Percentiles rank a stretch among this genome's conserved stretches.
Evolutionary conservation across 2,888 invertebrate species (phyloP).

Genomic region (Spialia ferax): DNA sequence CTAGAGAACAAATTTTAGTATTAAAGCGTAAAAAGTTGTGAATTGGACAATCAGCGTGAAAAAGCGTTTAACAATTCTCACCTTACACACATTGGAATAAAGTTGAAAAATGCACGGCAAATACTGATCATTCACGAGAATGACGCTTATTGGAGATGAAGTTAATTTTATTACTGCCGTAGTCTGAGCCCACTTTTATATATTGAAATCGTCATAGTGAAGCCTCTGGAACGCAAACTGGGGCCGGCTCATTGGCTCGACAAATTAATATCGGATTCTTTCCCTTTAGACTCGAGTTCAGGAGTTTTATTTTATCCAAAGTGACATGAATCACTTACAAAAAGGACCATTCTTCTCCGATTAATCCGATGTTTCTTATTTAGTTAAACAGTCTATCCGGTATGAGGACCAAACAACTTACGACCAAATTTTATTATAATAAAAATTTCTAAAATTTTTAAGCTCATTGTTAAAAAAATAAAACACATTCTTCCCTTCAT

Average conservation of each 20-base stretch:
- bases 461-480: no score
- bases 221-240: constrained; percentile 3
- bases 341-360: no score
- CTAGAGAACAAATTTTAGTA: constrained; percentile 26
- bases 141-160: constrained; percentile 33
- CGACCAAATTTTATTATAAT: no score
- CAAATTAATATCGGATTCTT: constrained; percentile 2
- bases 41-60: constrained; percentile 26
- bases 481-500: neutral
- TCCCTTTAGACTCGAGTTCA: neutral
- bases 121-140: constrained; percentile 31
- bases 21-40: constrained; percentile 30
- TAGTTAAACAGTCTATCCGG: no score
- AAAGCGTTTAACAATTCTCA: constrained; percentile 25
- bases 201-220: neutral
- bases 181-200: constrained; percentile 19
- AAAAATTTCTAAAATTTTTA: no score
- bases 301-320: neutral
- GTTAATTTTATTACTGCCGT: constrained; percentile 39
- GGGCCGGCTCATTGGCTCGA: constrained; percentile 5
- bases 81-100: constrained; percentile 30
- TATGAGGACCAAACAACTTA: no score
- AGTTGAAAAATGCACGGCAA: constrained; percentile 26
- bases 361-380: no score
- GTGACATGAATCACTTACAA: neutral